Percentiles rank a stretch among this genome's conserved stretches.
Conservation (phyloP, 2,888 invertebrate genomes). For the Campoplex capitator region DNA sequence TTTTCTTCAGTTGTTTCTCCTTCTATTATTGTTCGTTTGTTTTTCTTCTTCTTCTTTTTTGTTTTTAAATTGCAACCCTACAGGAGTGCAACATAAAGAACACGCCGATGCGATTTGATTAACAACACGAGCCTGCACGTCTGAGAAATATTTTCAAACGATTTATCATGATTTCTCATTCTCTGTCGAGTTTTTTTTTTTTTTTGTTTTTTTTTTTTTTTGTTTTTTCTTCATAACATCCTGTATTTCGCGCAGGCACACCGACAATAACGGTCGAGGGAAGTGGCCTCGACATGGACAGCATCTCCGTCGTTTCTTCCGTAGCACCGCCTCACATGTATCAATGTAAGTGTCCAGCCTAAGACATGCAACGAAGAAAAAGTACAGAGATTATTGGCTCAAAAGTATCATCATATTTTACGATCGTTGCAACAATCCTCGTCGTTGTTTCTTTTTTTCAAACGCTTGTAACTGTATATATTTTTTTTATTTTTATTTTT, state of each 20-base stretch:
- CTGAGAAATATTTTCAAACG: constrained; percentile 20
- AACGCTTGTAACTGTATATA: constrained; percentile 5
- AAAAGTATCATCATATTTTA: constrained; percentile 40
- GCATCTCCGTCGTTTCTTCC: constrained; percentile 90
- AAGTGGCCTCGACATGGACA: constrained; percentile 89
- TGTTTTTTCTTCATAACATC: constrained; percentile 70
- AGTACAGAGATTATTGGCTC: constrained; percentile 16
- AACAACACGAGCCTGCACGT: constrained; percentile 37
- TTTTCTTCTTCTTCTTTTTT: neutral
- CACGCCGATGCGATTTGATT: constrained; percentile 53
- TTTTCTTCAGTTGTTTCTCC: neutral
- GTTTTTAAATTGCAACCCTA: constrained; percentile 36
- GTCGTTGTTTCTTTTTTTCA: constrained; percentile 21
- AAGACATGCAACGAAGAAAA: constrained; percentile 56
- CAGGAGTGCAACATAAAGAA: constrained; percentile 73
- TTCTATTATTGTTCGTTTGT: neutral
- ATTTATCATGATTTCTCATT: constrained; percentile 45
- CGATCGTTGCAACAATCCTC: constrained; percentile 18
- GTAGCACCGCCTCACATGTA: constrained; percentile 89
- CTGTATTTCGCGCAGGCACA: constrained; percentile 84
- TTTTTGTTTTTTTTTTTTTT: constrained; percentile 39
- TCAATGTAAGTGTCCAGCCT: constrained; percentile 88
- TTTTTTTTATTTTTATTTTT: neutral
- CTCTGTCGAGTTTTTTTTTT: constrained; percentile 48
- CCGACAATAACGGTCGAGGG: constrained; percentile 85